Evolutionary conservation across 2,113 vertebrate species (phyloP), one percentile per base, ranked within the genome.

Genomic region (Monarcha castaneiventris): DNA sequence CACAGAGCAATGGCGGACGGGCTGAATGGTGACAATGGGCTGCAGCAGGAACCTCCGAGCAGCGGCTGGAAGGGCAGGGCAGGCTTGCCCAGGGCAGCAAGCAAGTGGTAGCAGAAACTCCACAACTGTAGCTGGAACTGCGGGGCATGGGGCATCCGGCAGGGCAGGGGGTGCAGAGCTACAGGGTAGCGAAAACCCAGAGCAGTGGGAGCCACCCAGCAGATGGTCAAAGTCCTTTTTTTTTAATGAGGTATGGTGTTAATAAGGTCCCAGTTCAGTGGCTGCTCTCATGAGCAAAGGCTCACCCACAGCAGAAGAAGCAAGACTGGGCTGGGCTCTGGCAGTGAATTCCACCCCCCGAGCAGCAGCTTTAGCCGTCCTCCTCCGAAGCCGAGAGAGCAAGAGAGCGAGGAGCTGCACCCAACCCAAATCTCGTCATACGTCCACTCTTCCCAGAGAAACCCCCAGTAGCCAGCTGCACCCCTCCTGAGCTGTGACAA

Each of bases 251-350:
- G n/a, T 16, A 35, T 15, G n/a, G n/a, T 59, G n/a, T 59, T 37
- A 59, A 59, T 11, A 37, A 59, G 10, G 58, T 59, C n/a, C n/a
- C 56, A 35, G 15, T 59, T 35, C 25, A 35, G 15, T 59, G n/a
- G 56, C n/a, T 37, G n/a, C 58, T 37, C n/a, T 59, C 23, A 26
- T 4, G 3, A 59, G n/a, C 58, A 59, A 17, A 59, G n/a, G 23
- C 58, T 37, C 58, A 26, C 15, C n/a, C 58, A 37, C 15, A 26
- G 56, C 16, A 17, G n/a, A 59, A 59, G n/a, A 17, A 26, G n/a
- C n/a, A 35, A n/a, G n/a, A 59, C 23, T 0, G 4, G 23, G 23
- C 22, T 59, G n/a, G 23, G n/a, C n/a, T 59, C n/a, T 1, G 6
- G 56, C 21, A 2, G 14, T 3, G 9, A 59, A 35, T 26, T 59